Conservation (phyloP, 2,888 invertebrate species). For the Pristionchus maxplancki region DNA sequence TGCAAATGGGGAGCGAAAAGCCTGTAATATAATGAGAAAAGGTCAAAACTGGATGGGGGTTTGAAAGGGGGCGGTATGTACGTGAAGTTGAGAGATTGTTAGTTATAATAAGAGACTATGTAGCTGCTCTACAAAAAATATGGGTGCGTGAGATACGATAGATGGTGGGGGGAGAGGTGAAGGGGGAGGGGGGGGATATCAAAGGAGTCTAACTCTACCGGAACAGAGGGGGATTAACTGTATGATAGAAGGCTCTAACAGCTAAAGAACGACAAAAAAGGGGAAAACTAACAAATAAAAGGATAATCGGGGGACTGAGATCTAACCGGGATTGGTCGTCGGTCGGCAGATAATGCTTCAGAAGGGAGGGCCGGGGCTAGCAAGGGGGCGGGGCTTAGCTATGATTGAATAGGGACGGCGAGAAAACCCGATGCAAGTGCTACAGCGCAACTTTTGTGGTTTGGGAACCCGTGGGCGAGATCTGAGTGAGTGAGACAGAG, state of each 20-base stretch:
- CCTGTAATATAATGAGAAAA: not conserved
- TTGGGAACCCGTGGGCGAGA: conserved; percentile 39
- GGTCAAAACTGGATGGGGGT: not conserved
- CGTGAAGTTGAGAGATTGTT: conserved; percentile 11
- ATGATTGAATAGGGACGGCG: not conserved
- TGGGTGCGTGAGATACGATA: not conserved
- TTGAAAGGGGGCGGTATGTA: not conserved
- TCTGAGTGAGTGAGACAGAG: conserved; percentile 26
- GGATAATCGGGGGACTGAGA: conserved; percentile 31
- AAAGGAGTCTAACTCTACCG: conserved; percentile 34
- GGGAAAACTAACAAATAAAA: not conserved
- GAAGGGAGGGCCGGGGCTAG: not conserved
- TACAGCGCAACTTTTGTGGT: conserved; percentile 36
- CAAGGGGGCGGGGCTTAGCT: not conserved
- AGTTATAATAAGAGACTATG: conserved; percentile 19
- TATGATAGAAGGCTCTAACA: conserved; percentile 12
- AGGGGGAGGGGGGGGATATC: not conserved
- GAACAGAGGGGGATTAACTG: not conserved
- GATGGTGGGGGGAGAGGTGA: not conserved
- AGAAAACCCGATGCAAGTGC: conserved; percentile 27
- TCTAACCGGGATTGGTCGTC: conserved; percentile 34
- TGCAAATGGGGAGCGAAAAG: not conserved
- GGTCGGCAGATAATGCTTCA: not conserved
- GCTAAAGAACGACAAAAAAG: not conserved
- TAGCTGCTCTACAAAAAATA: not conserved